Evolutionary conservation across 2,888 invertebrate species (phyloP).

Genomic region (Tenthredo notha): DNA sequence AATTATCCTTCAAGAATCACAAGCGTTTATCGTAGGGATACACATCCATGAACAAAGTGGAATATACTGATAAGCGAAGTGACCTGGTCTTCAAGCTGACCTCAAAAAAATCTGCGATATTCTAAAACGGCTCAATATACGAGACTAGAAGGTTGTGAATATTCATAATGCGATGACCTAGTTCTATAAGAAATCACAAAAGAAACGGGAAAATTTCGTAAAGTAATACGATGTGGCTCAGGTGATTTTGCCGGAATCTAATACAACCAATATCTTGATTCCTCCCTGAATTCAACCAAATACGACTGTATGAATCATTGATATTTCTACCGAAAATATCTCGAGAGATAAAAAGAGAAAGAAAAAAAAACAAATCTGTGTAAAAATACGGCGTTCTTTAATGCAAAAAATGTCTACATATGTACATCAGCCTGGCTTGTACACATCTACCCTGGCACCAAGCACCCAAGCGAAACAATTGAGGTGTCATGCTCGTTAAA

Average conservation of each 20-base stretch:
- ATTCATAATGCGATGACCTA: background rate
- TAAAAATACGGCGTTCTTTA: background rate
- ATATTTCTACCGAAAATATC: background rate
- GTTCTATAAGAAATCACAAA: background rate
- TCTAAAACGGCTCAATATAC: background rate
- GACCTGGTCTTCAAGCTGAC: background rate
- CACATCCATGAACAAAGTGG: background rate
- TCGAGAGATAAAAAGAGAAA: background rate
- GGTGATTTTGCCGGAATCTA: background rate
- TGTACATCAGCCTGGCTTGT: background rate
- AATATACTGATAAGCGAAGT: too few species aligned
- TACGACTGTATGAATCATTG: background rate
- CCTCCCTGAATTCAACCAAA: background rate
- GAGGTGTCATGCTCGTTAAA: conserved; percentile 27
- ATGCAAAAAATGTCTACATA: background rate
- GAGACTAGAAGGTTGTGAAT: background rate
- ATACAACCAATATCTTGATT: background rate
- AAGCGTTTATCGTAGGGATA: background rate
- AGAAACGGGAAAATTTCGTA: background rate
- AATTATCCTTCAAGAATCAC: background rate
- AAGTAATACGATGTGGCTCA: background rate
- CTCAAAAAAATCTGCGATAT: background rate
- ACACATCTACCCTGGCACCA: background rate
- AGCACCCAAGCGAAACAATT: background rate
- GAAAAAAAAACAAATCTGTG: background rate